Evolutionary conservation across 1,140 invertebrate genomes (phyloP).

Genomic region (Homalodisca vitripennis): DNA sequence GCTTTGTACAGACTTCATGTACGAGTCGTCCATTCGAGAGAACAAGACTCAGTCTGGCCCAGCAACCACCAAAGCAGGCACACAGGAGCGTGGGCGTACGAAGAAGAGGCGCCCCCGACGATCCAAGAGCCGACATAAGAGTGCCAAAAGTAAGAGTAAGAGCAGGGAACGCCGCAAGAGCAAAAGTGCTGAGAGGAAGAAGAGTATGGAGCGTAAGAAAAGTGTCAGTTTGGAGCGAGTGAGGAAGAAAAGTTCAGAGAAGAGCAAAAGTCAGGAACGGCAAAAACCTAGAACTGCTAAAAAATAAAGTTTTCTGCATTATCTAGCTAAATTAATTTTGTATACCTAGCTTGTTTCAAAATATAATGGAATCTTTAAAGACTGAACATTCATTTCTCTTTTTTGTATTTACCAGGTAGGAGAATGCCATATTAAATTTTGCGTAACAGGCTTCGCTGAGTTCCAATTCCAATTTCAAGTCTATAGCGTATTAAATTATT

Average conservation of each 20-base stretch:
- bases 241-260: conserved; percentile 3
- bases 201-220: conserved; percentile 13
- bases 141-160: conserved; percentile 23
- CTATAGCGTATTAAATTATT: too few relatives aligned
- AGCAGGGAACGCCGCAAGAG: conserved; percentile 28
- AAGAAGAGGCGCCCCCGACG: conserved; percentile 8
- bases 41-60: neutral
- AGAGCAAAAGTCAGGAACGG: conserved; percentile 29
- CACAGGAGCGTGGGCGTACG: conserved; percentile 17
- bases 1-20: conserved; percentile 51
- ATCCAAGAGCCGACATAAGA: conserved; percentile 26
- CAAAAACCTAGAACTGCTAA: conserved; percentile 25
- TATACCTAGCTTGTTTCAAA: too few relatives aligned
- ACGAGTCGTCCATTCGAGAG: conserved; percentile 44
- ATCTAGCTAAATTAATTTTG: too few relatives aligned
- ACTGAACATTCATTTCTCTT: too few relatives aligned
- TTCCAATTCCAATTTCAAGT: too few relatives aligned
- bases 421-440: too few relatives aligned
- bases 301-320: too few relatives aligned
- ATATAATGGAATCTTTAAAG: too few relatives aligned
- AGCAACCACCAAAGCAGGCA: neutral
- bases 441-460: too few relatives aligned
- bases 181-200: conserved; percentile 31
- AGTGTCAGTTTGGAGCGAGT: conserved; percentile 6
- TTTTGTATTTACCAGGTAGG: too few relatives aligned